Evolutionary conservation across 92 coral and sea anemone species (phyloP), one percentile per base, ranked within the genome.

Genomic region (Paragorgia papillata): DNA sequence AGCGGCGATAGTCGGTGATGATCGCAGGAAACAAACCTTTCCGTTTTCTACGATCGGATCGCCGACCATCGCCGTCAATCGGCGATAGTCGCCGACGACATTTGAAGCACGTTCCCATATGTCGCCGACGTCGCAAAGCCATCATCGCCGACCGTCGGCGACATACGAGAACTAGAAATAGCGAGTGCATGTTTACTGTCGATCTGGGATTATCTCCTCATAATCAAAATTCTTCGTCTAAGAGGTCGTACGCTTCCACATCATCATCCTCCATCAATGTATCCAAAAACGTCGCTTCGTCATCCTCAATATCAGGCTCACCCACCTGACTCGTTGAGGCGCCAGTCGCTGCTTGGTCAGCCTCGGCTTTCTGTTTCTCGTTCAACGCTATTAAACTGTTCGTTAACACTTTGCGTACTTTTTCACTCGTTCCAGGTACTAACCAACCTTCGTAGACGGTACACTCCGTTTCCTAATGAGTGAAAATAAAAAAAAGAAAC

Each of bases 371-470:
- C 7, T 84, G 71, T 55, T 71, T 87, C 79, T 89, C 91, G 0
- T 84, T 75, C 18, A 87, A 70, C 0, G 79, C 86, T 9, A 86
- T 57, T 27, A 93, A 87, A 69, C 73, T 79, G 76, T 78, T 74
- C 50, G 88, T 87, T 40, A 94, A 84, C 37, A 94, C 73, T 49
- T 83, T 82, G 24, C 98, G 86, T 34, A 94, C 83, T 73, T 88
- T 74, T 57, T 94, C 95, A 59, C 57, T 64, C 4, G 97, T 90
- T 8, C 97, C 97, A 18, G 90, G 90, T n/a, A 82, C 46, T 62
- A 90, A 80, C 97, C 98, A 94, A 13, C 98, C 97, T 46, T 94
- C 98, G 6, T 83, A 80, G 19, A 88, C 95, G n/a, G 70, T 74
- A 73, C 97, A 91, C 46, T 89, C 86, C 9, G 78, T 80, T 80